Evolutionary conservation across 2,797 vertebrate genomes (phyloP).

Genomic region (Hippoglossus hippoglossus): DNA sequence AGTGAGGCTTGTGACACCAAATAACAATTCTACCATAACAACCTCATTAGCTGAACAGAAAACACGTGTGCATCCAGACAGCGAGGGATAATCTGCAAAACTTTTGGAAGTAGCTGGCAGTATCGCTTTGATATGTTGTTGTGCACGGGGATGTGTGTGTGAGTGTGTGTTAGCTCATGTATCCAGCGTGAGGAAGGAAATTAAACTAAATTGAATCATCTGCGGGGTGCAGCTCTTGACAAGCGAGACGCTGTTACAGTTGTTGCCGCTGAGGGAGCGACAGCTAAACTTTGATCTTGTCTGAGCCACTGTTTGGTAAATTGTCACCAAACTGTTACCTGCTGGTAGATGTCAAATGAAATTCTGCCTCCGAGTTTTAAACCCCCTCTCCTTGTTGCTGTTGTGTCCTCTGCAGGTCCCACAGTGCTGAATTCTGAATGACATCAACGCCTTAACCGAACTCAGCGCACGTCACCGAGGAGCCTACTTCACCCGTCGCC

Average conservation of each 20-base stretch:
- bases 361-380: slow-evolving; percentile 25
- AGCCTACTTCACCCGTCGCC: slow-evolving; percentile 18
- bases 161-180: slow-evolving; percentile 7
- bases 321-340: slow-evolving; percentile 50
- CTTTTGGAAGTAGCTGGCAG: slow-evolving; percentile 12
- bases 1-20: neutral
- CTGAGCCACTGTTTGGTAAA: slow-evolving; percentile 40
- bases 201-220: slow-evolving; percentile 73
- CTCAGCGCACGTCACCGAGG: slow-evolving; percentile 26
- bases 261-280: slow-evolving; percentile 25
- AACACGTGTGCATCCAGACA: neutral
- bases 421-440: slow-evolving; percentile 67
- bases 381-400: slow-evolving; percentile 37
- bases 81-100: neutral
- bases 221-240: slow-evolving; percentile 40
- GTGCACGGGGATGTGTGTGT: slow-evolving; percentile 2
- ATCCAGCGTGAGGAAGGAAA: slow-evolving; percentile 49
- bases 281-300: slow-evolving; percentile 62
- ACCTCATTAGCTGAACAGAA: slow-evolving; percentile 16
- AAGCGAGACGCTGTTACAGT: slow-evolving; percentile 34
- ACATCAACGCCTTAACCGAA: slow-evolving; percentile 56
- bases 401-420: slow-evolving; percentile 59
- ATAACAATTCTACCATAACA: neutral
- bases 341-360: slow-evolving; percentile 25
- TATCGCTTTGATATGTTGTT: slow-evolving; percentile 17